Percentiles rank a stretch among this genome's conserved stretches.
Evolutionary conservation across 2,888 invertebrate genomes (phyloP).

Genomic region (Sminthurides aquaticus): DNA sequence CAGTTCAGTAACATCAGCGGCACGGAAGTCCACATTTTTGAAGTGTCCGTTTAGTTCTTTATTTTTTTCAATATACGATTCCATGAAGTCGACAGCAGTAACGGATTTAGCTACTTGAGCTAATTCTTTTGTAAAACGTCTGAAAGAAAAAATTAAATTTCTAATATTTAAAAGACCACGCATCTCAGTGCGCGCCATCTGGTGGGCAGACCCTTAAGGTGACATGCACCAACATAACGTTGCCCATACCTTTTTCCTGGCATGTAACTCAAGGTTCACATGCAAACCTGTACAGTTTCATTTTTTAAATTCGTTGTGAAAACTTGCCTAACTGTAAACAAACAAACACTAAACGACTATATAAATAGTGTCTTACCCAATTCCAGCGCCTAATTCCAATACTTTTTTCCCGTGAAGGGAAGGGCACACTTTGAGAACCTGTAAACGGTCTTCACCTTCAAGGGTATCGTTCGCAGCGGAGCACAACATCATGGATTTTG

Average conservation of each 20-base stretch:
- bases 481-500: constrained; percentile 51
- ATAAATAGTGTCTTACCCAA: too few species aligned
- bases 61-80: constrained; percentile 51
- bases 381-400: constrained; percentile 53
- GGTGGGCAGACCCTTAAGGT: too few species aligned
- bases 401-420: constrained; percentile 47
- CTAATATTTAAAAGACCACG: too few species aligned
- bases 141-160: constrained; percentile 41
- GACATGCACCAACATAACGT: too few species aligned
- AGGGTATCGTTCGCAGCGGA: constrained; percentile 47
- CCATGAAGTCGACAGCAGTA: constrained; percentile 53
- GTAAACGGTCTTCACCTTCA: constrained; percentile 47
- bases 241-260: too few species aligned
- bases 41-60: constrained; percentile 47
- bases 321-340: too few species aligned
- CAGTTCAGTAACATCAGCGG: constrained; percentile 51
- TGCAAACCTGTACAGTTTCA: too few species aligned
- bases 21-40: constrained; percentile 49
- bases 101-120: constrained; percentile 49
- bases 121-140: constrained; percentile 51
- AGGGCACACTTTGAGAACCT: constrained; percentile 51
- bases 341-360: too few species aligned
- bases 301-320: too few species aligned
- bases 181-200: too few species aligned
- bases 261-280: too few species aligned